A percentile compares a stretch with the other conserved stretches of the same genome.
phyloP scores from a whole-genome alignment of 2,888 invertebrate genomes.

The Aphodius granarius region DNA sequence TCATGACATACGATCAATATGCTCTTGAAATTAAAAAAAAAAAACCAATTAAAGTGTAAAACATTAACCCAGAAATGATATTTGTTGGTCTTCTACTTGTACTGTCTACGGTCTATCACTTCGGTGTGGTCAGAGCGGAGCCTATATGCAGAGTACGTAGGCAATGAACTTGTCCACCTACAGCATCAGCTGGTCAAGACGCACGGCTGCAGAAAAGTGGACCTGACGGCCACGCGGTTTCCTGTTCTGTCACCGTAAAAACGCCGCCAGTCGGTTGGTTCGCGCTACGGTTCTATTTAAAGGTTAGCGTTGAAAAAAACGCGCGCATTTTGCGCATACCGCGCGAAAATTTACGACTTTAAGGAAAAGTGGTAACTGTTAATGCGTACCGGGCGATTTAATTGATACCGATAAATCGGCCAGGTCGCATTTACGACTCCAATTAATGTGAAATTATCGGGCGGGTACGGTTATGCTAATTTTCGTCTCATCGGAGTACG shows the following conservation, averaged over 20 bases:
- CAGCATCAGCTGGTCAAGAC: slow-evolving; percentile 35
- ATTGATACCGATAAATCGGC: slow-evolving; percentile 18
- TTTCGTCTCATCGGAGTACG: not conserved
- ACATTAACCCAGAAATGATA: too few species aligned
- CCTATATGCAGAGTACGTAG: slow-evolving; percentile 29
- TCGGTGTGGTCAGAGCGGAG: slow-evolving; percentile 24
- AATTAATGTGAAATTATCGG: not conserved
- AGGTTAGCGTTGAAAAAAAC: slow-evolving; percentile 15
- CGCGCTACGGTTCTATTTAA: slow-evolving; percentile 18
- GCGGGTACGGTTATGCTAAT: not conserved
- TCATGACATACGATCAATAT: too few species aligned
- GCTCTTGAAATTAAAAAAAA: too few species aligned
- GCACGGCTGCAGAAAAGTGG: slow-evolving; percentile 31
- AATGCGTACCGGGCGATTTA: slow-evolving; percentile 22
- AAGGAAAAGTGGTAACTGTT: slow-evolving; percentile 27
- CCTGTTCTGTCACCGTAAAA: slow-evolving; percentile 30
- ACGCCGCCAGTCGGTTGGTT: not conserved
- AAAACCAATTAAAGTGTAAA: too few species aligned
- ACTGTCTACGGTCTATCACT: not conserved
- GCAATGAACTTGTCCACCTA: slow-evolving; percentile 40
- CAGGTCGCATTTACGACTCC: not conserved
- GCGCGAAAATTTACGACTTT: slow-evolving; percentile 20
- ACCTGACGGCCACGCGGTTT: slow-evolving; percentile 34
- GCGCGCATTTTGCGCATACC: slow-evolving; percentile 20
- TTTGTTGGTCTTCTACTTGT: not conserved